These are phyloP conservation scores for Osmerus eperlanus DNA, from an alignment of 2,113 vertebrate genomes.

Conservation along the genomic window DNA sequence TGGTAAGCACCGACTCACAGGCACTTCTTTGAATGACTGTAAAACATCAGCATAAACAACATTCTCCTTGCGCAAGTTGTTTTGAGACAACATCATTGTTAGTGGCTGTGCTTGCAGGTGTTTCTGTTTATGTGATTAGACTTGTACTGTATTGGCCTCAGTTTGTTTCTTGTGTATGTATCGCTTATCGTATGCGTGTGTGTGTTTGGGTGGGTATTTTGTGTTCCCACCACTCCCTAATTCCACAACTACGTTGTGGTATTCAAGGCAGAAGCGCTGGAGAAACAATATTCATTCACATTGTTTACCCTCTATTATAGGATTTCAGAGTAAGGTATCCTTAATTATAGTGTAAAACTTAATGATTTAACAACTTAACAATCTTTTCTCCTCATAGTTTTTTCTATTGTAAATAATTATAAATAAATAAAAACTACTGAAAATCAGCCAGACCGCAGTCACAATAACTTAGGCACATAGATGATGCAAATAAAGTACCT, in stretches of 20 bases:
- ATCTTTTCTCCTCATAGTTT: conserved; percentile 34
- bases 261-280: conserved; percentile 32
- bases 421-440: conserved; percentile 12
- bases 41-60: too few species aligned
- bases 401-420: conserved; percentile 43
- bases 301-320: conserved; percentile 55
- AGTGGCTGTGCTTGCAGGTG: not conserved
- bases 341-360: conserved; percentile 56
- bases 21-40: too few species aligned
- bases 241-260: conserved; percentile 35
- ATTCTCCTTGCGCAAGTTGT: too few species aligned
- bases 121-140: not conserved
- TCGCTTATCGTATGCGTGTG: conserved; percentile 16
- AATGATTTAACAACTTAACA: conserved; percentile 49
- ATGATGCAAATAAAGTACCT: not conserved
- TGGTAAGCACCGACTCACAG: conserved; percentile 69
- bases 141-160: not conserved
- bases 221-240: conserved; percentile 44
- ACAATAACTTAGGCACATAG: conserved; percentile 2
- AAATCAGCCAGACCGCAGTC: conserved; percentile 13
- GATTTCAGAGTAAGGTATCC: conserved; percentile 53
- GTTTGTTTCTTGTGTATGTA: conserved; percentile 10
- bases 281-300: conserved; percentile 42
- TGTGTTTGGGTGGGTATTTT: conserved; percentile 17
- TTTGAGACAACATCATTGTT: too few species aligned